A percentile compares a stretch with the other conserved stretches of the same genome.
These are phyloP conservation scores for Liopterus haemorrhoidalis DNA, from an alignment of 2,888 invertebrate genomes.

Conservation along the genomic window DNA sequence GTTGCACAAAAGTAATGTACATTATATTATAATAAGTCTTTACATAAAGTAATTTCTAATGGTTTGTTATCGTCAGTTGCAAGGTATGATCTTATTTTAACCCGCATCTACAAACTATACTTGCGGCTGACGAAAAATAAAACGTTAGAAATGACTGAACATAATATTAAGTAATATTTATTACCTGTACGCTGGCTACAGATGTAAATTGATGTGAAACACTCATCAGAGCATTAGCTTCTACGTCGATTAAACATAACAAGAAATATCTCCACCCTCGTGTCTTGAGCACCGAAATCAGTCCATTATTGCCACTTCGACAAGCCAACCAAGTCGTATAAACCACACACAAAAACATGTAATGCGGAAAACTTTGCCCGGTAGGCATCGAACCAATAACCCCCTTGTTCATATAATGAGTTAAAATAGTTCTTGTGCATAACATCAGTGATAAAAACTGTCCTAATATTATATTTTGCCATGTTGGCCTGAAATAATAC, in stretches of 20 bases:
- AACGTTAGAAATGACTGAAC: too few species aligned
- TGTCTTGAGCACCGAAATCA: slow-evolving; percentile 59
- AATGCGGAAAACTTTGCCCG: slow-evolving; percentile 75
- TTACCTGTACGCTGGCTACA: slow-evolving; percentile 65
- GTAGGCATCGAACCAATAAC: slow-evolving; percentile 69
- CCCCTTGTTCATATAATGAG: slow-evolving; percentile 63
- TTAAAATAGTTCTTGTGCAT: slow-evolving; percentile 70
- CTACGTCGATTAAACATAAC: slow-evolving; percentile 75
- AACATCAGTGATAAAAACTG: slow-evolving; percentile 71
- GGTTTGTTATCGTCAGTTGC: too few species aligned
- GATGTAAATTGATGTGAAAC: slow-evolving; percentile 73
- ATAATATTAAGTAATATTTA: slow-evolving; percentile 25
- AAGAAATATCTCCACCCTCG: slow-evolving; percentile 74
- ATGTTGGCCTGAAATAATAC: slow-evolving; percentile 56
- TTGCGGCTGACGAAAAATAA: too few species aligned
- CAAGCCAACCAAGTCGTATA: slow-evolving; percentile 73
- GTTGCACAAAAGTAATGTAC: slow-evolving; percentile 1
- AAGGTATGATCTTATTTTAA: slow-evolving; percentile 7
- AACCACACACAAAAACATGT: slow-evolving; percentile 67
- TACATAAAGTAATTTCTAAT: neutral
- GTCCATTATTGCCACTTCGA: slow-evolving; percentile 55
- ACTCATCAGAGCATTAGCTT: slow-evolving; percentile 76
- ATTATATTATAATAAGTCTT: slow-evolving; percentile 9
- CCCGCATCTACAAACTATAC: slow-evolving; percentile 3
- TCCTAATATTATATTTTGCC: slow-evolving; percentile 66